These are phyloP conservation scores for Sarcophilus harrisii DNA, from an alignment of 2,797 vertebrate genomes.

Conservation along the genomic window DNA sequence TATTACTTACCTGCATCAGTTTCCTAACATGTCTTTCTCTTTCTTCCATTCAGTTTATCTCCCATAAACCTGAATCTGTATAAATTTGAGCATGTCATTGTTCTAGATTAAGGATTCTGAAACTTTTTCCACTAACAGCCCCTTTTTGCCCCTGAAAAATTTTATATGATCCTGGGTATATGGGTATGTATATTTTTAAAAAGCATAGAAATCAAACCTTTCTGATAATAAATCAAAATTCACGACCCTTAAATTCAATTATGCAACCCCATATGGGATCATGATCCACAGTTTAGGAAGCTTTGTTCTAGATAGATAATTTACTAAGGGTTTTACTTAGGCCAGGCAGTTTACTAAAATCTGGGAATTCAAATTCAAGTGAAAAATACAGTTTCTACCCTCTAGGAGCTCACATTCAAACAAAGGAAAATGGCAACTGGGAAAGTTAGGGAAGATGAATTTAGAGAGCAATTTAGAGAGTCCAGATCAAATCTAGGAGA, in stretches of 20 bases:
- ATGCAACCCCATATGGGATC: too few species aligned
- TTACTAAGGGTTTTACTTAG: background rate
- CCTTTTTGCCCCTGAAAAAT: too few species aligned
- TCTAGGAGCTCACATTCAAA: background rate
- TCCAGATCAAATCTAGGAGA: background rate
- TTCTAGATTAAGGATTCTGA: background rate
- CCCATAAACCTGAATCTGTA: background rate
- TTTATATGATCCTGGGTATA: too few species aligned
- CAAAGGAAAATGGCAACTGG: background rate
- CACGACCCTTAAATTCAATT: too few species aligned
- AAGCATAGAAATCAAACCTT: too few species aligned
- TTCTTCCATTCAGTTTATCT: background rate
- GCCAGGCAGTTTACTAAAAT: background rate
- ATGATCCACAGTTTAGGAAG: too few species aligned
- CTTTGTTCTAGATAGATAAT: background rate
- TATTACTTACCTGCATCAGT: background rate
- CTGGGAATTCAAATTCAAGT: background rate
- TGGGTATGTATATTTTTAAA: too few species aligned
- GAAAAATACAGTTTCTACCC: background rate
- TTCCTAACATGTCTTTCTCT: background rate
- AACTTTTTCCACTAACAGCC: too few species aligned
- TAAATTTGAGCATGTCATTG: background rate
- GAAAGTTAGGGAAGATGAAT: background rate
- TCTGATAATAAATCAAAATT: too few species aligned
- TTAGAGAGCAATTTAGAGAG: background rate